phyloP scores from a whole-genome alignment of 2,888 invertebrate species.

The Drosophila prostipennis region DNA sequence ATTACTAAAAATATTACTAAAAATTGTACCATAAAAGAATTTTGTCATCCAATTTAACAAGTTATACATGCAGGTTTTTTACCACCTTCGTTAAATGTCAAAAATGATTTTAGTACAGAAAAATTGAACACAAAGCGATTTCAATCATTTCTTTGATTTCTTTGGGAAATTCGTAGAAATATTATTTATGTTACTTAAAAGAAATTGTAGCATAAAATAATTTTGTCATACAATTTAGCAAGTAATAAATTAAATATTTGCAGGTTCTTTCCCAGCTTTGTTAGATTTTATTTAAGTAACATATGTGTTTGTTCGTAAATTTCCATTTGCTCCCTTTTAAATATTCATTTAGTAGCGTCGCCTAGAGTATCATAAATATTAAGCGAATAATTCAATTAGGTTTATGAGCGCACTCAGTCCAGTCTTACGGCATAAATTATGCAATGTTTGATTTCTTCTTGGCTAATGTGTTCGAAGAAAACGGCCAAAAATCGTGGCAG shows the following conservation, averaged over 20 bases:
- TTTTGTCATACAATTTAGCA: background rate
- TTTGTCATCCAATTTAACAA: too few species aligned
- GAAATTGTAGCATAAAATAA: too few species aligned
- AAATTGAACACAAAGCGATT: too few species aligned
- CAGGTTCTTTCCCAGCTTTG: background rate
- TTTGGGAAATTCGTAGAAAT: too few species aligned
- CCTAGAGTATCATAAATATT: constrained; percentile 43
- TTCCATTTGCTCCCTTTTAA: constrained; percentile 7
- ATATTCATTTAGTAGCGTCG: constrained; percentile 34
- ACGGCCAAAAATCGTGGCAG: constrained; percentile 14
- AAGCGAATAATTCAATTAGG: constrained; percentile 51
- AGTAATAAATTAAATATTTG: background rate
- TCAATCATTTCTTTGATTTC: too few species aligned
- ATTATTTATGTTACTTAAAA: too few species aligned
- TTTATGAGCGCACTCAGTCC: constrained; percentile 11
- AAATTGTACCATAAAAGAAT: too few species aligned
- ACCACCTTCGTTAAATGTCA: too few species aligned
- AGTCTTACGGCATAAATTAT: constrained; percentile 37
- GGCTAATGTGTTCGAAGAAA: constrained; percentile 32
- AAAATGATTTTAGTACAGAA: too few species aligned
- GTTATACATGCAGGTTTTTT: too few species aligned
- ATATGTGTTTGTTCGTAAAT: constrained; percentile 4
- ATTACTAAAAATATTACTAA: too few species aligned
- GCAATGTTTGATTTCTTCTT: constrained; percentile 43
- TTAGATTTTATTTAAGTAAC: background rate